Conservation (phyloP, 2,888 invertebrate species). For the Achlya flavicornis region DNA sequence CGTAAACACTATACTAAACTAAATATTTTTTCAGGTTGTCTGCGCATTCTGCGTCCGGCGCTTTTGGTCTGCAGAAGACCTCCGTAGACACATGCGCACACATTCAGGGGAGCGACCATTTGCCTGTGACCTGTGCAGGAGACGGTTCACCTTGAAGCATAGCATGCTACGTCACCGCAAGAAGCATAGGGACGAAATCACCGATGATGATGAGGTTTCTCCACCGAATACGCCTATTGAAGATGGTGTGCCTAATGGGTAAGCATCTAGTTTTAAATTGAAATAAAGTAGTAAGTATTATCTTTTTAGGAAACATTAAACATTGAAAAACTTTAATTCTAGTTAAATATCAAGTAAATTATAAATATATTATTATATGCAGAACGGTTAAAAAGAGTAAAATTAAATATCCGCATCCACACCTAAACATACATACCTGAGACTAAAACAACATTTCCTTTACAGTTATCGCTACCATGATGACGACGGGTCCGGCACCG, state of each 20-base stretch:
- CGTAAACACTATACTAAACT: neutral
- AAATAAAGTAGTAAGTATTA: no score
- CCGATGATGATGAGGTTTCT: conserved; percentile 81
- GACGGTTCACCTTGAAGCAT: conserved; percentile 96
- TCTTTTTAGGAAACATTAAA: neutral
- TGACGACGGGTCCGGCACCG: conserved; percentile 75
- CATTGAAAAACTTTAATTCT: no score
- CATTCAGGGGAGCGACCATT: conserved; percentile 97
- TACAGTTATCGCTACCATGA: conserved; percentile 73
- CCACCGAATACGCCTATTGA: conserved; percentile 74
- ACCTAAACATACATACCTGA: neutral
- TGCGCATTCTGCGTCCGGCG: conserved; percentile 96
- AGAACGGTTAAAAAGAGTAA: neutral
- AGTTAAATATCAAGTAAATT: neutral
- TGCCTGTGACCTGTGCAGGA: conserved; percentile 94
- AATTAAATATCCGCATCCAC: neutral
- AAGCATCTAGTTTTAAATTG: neutral
- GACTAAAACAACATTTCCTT: conserved; percentile 16
- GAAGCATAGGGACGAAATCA: conserved; percentile 88
- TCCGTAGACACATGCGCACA: conserved; percentile 96
- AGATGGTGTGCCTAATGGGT: conserved; percentile 73
- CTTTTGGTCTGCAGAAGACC: conserved; percentile 97
- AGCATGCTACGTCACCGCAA: conserved; percentile 97
- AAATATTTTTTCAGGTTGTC: conserved; percentile 83
- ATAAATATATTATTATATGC: neutral